Evolutionary conservation across 2,797 vertebrate genomes (phyloP).

Genomic region (Simalia tracyae): DNA sequence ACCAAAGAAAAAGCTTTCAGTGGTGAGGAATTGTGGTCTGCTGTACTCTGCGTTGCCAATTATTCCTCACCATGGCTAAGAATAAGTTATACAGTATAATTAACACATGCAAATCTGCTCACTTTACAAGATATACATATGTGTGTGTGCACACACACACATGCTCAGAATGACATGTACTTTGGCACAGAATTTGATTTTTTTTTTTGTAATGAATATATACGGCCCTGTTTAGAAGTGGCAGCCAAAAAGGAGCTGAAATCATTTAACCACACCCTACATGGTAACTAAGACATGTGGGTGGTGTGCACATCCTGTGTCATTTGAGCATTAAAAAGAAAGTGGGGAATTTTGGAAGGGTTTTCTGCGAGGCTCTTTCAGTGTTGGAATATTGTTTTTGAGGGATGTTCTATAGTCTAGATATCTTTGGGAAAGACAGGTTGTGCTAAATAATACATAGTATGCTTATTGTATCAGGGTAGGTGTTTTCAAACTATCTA

Average conservation of each 20-base stretch:
- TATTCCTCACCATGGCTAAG: background rate
- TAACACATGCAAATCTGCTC: constrained; percentile 9
- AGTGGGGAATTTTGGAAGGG: background rate
- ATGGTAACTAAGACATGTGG: constrained; percentile 24
- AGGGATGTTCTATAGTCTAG: background rate
- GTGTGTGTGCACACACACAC: no score
- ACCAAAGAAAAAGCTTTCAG: background rate
- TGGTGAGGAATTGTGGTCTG: background rate
- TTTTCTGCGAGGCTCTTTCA: background rate
- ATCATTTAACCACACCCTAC: constrained; percentile 34
- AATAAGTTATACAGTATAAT: background rate
- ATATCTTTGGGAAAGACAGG: background rate
- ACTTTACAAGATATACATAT: background rate
- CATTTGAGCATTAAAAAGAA: background rate
- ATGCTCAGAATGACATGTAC: background rate
- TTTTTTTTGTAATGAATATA: background rate
- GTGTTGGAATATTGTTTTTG: background rate
- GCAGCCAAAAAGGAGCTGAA: constrained; percentile 18
- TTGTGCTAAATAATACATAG: background rate
- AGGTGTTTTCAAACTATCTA: background rate
- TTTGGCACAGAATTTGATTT: constrained; percentile 14
- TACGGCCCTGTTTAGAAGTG: background rate
- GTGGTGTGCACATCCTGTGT: constrained; percentile 3
- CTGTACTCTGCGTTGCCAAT: background rate
- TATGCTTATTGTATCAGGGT: background rate